Conservation (phyloP, 2,113 vertebrate genomes). For the Oxyruncus cristatus region DNA sequence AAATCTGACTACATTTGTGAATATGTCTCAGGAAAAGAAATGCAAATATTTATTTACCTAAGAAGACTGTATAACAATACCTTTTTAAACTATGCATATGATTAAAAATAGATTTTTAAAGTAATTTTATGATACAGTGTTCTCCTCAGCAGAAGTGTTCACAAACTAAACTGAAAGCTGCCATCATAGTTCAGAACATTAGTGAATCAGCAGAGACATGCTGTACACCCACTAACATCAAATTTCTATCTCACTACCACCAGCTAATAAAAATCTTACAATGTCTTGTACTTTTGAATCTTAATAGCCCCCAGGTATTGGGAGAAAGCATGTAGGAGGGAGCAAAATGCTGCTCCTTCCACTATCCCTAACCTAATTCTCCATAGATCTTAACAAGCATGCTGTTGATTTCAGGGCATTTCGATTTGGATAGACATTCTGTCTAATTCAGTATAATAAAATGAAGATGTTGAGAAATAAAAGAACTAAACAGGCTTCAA, state of each 20-base stretch:
- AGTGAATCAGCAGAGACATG: conserved; percentile 54
- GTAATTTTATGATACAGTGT: background rate
- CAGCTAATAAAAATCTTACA: conserved; percentile 47
- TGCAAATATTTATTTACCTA: background rate
- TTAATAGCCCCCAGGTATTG: conserved; percentile 11
- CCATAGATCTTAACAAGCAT: background rate
- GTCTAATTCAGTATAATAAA: conserved; percentile 26
- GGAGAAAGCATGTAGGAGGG: background rate
- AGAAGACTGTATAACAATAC: background rate
- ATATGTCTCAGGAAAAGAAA: background rate
- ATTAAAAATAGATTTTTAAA: background rate
- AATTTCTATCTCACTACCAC: conserved; percentile 33
- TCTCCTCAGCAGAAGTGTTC: background rate
- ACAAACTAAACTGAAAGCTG: conserved; percentile 27
- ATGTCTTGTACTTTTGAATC: background rate
- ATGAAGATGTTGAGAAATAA: conserved; percentile 55
- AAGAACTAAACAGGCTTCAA: conserved; percentile 44
- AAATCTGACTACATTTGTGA: background rate
- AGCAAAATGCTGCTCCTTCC: background rate
- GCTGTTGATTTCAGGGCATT: background rate
- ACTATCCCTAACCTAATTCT: background rate
- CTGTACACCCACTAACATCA: conserved; percentile 19
- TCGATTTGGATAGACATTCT: background rate
- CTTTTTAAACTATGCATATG: background rate
- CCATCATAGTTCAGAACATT: conserved; percentile 9